Percentiles rank a stretch among this genome's conserved stretches.
Evolutionary conservation across 2,888 invertebrate genomes (phyloP).

Genomic region (Pristionchus japonicus): DNA sequence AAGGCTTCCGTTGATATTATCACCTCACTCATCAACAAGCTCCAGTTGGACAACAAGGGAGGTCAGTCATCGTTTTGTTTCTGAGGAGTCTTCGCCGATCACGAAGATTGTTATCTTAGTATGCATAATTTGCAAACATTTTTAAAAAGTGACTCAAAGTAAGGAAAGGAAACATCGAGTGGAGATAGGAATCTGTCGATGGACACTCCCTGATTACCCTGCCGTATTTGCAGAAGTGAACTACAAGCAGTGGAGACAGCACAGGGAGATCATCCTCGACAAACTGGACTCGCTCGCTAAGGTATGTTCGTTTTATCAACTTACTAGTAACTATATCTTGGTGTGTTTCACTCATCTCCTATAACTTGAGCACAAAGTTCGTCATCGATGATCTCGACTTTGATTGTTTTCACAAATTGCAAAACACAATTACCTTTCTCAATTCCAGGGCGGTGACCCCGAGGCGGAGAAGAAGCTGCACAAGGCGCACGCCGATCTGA

Average conservation of each 20-base stretch:
- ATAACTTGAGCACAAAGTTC: too few relatives aligned
- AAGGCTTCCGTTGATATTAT: constrained; percentile 61
- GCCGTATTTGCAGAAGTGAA: constrained; percentile 54
- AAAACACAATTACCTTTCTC: too few relatives aligned
- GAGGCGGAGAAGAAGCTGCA: constrained; percentile 58
- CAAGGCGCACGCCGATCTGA: constrained; percentile 79
- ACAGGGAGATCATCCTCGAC: constrained; percentile 63
- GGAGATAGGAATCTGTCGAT: background rate
- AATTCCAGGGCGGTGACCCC: constrained; percentile 49
- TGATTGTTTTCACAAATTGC: too few relatives aligned
- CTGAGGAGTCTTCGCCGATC: too few relatives aligned
- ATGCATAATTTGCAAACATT: background rate
- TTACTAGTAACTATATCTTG: too few relatives aligned
- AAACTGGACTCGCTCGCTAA: constrained; percentile 56
- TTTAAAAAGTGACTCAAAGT: background rate
- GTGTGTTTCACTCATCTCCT: too few relatives aligned
- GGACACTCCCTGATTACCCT: too few relatives aligned
- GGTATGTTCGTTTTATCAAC: too few relatives aligned
- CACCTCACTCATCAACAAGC: constrained; percentile 52
- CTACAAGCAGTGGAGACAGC: constrained; percentile 62
- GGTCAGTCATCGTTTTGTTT: constrained; percentile 12
- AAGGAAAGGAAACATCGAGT: background rate
- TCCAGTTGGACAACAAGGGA: constrained; percentile 34
- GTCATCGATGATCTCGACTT: too few relatives aligned
- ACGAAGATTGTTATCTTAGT: background rate